Conservation (phyloP, 2,888 invertebrate species). For the Eudiplozoon nipponicum region DNA sequence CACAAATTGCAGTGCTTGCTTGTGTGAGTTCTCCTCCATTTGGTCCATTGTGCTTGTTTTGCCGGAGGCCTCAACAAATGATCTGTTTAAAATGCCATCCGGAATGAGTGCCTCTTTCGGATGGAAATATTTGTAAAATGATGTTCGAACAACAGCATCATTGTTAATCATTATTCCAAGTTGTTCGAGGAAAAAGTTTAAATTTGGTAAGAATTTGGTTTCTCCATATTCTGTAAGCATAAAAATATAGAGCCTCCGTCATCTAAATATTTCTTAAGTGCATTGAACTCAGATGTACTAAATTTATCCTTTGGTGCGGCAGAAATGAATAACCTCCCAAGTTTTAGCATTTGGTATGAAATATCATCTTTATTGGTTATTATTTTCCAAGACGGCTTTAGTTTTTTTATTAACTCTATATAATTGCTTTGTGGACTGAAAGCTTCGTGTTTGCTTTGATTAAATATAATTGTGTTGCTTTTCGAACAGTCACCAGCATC, state of each 20-base stretch:
- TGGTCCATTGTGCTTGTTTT: constrained; percentile 20
- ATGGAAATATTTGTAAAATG: constrained; percentile 80
- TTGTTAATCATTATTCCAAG: constrained; percentile 72
- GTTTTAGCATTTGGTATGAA: constrained; percentile 1
- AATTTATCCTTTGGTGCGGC: constrained; percentile 14
- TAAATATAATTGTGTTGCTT: constrained; percentile 42
- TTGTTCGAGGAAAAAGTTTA: constrained; percentile 75
- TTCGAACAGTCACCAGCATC: too few relatives aligned
- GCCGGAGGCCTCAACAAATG: constrained; percentile 28
- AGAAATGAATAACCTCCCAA: constrained; percentile 3
- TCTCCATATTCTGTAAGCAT: constrained; percentile 65
- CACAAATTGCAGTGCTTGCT: constrained; percentile 38
- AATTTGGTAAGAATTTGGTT: constrained; percentile 53
- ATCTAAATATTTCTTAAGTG: constrained; percentile 44
- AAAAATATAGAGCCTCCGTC: constrained; percentile 51
- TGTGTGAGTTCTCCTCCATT: constrained; percentile 13
- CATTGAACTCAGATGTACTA: constrained; percentile 27
- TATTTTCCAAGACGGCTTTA: constrained; percentile 16
- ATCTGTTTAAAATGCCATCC: constrained; percentile 43
- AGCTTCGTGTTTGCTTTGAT: constrained; percentile 56
- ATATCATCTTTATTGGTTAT: constrained; percentile 13
- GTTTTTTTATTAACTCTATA: constrained; percentile 10
- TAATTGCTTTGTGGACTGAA: constrained; percentile 37
- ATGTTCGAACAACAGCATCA: constrained; percentile 64
- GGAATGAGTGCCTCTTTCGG: constrained; percentile 77